Base-by-base conservation (phyloP, 1,140 invertebrate species). In the Heliconius nattereri region DNA sequence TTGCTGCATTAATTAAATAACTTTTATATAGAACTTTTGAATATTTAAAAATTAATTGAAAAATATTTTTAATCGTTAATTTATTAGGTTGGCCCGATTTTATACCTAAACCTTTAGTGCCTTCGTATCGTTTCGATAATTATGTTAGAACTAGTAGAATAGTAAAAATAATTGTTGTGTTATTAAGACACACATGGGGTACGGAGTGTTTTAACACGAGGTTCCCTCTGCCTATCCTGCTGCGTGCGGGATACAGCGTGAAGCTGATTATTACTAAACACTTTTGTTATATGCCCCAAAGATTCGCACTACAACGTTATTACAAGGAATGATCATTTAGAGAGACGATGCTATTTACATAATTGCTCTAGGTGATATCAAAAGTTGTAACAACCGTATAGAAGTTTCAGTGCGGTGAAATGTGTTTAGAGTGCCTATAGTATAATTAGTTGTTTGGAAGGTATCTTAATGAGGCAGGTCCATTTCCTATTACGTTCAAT, bases 321-420 rank as follows among this genome's bases (percentile, higher is more conserved):
- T 66, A 66, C 7, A 29, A 16, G 26, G 23, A 66, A 66, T 66
- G 11, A 66, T 66, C 26, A 29, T 29, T 66, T 66, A 3, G 26
- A 29, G 26, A 26, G 60, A 66, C 23, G 13, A 66, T 19, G 60
- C 26, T 16, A 13, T 66, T 66, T 29, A 29, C 60, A 29, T 66
- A 66, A 66, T 66, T 66, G 60, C 26, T 29, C 60, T 66, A 66
- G 60, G 60, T 26, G 29, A 29, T 23, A 66, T 66, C 60, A 66
- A 66, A 66, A 66, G 60, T 66, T 66, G 60, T 66, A 66, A 66
- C 26, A 66, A 66, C 60, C 6, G 9, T 66, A 29, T 66, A 66
- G 60, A 66, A 66, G 29, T 66, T 66, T 29, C 13, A 66, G 29
- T 66, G 26, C 1, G 60, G 23, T 19, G 26, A 29, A n/a, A 57